Base-by-base conservation (phyloP, 2,113 vertebrate genomes). In the Neotragus pygmaeus region DNA sequence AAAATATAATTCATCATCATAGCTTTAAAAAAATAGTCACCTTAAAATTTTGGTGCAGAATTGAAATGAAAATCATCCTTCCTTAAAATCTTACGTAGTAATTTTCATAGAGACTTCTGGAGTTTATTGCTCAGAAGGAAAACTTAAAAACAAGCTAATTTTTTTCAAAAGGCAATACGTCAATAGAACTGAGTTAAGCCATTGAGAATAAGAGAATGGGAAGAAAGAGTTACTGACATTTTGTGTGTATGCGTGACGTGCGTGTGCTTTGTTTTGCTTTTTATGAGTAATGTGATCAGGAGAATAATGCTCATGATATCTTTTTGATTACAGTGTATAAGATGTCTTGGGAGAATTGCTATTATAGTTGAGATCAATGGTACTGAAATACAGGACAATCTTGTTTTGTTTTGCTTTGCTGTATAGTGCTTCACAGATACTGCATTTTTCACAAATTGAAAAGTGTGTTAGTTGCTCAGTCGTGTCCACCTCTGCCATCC, bases 1-100 rank as follows among this genome's bases (percentile, higher is more conserved):
- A 96, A 97, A 95, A 92, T 87, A 47, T 75, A 97, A 94, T 78
- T 94, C 78, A 84, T n/a, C 36, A 55, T 39, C 85, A 77, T 19
- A 88, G 27, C 23, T 96, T 88, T 23, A 43, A 83, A 95, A 95
- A 95, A 86, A 94, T 27, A 93, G 23, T 86, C 23, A n/a, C 15
- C 81, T 90, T 60, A 90, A 96, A 86, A 3, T 90, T 94, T 86
- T 70, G 64, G 10, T 87, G 39, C 88, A 64, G 89, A 96, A 94
- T 81, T 92, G 66, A 93, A 96, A 91, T 88, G 88, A 73, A 97
- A 90, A 70, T 64, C 73, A 85, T 30, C 45, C 39, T 81, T 53
- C 14, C 39, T 92, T 96, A 87, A 84, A 82, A 27, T 17, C 9
- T 60, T 82, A 87, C 36, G 53, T 90, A 84, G 62, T 75, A 85